phyloP scores from a whole-genome alignment of 2,113 vertebrate genomes.

The Podocnemis expansa region DNA sequence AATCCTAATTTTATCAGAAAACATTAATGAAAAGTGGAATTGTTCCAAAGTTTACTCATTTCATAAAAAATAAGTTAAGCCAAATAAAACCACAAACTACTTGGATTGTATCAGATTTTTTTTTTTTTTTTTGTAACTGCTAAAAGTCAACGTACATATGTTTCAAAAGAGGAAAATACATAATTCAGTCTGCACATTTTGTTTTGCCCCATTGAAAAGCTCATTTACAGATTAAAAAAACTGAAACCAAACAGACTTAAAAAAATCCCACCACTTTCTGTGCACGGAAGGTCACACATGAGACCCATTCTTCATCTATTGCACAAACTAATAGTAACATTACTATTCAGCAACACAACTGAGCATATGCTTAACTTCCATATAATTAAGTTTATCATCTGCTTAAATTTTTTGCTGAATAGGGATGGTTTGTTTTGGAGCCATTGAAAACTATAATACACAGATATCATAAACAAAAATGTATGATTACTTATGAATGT shows the following conservation, averaged over 20 bases:
- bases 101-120: neutral
- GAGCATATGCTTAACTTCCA: neutral
- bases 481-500: neutral
- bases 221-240: neutral
- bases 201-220: neutral
- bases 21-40: neutral
- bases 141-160: neutral
- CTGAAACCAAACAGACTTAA: neutral
- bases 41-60: neutral
- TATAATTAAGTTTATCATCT: neutral
- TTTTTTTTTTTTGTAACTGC: neutral
- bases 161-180: neutral
- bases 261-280: neutral
- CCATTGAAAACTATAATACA: neutral
- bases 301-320: neutral
- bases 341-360: neutral
- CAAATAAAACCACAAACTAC: neutral
- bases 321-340: neutral
- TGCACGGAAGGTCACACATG: neutral
- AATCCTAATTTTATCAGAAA: neutral
- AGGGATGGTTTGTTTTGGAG: neutral
- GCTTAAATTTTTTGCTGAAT: neutral
- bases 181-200: neutral
- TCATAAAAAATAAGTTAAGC: neutral
- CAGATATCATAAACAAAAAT: neutral